These are phyloP conservation scores for Andrena chrysosceles DNA, from an alignment of 2,888 invertebrate genomes.

Conservation along the genomic window DNA sequence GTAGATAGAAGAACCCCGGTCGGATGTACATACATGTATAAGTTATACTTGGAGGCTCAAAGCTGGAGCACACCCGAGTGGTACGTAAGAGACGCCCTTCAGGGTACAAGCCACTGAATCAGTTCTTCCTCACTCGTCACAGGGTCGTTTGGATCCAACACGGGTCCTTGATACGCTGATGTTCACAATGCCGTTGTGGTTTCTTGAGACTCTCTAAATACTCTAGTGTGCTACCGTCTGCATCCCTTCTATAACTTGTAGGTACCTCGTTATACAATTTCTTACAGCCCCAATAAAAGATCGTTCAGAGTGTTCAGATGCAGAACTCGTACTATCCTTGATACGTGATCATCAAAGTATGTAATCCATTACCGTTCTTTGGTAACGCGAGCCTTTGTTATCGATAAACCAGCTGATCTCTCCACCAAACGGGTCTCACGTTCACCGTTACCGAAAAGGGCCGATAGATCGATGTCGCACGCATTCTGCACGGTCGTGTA, in stretches of 20 bases:
- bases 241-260: too few relatives aligned
- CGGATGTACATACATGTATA: too few relatives aligned
- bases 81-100: too few relatives aligned
- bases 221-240: too few relatives aligned
- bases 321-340: not conserved
- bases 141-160: not conserved
- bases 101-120: too few relatives aligned
- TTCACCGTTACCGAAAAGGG: not conserved
- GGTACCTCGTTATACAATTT: not conserved
- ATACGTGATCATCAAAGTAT: not conserved
- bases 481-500: slow-evolving; percentile 15
- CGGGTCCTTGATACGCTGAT: not conserved
- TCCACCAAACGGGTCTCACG: slow-evolving; percentile 1
- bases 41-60: too few relatives aligned
- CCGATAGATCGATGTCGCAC: slow-evolving; percentile 44
- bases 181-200: too few relatives aligned
- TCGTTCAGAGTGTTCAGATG: not conserved
- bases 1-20: too few relatives aligned
- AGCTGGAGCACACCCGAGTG: too few relatives aligned
- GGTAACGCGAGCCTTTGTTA: not conserved
- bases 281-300: not conserved
- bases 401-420: slow-evolving; percentile 13
- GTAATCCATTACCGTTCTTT: not conserved
- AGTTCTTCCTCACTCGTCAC: too few relatives aligned
- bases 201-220: too few relatives aligned